Percentiles rank a stretch among this genome's conserved stretches.
phyloP scores from a whole-genome alignment of 2,797 vertebrate species.

The Enteromius anoplus region DNA sequence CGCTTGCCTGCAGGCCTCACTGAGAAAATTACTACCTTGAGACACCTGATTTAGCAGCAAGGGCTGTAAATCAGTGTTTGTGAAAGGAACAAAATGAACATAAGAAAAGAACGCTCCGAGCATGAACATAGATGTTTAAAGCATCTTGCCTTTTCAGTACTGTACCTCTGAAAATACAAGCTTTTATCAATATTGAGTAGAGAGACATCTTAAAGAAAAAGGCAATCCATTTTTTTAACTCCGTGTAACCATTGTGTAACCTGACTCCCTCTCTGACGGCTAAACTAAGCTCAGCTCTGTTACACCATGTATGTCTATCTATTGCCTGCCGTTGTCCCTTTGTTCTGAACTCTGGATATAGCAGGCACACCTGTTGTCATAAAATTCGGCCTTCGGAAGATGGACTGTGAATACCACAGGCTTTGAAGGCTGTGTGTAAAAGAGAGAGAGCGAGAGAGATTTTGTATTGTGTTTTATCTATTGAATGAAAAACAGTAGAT shows the following conservation, averaged over 20 bases:
- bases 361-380: constrained; percentile 64
- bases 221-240: neutral
- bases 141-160: neutral
- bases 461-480: neutral
- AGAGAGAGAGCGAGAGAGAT: neutral
- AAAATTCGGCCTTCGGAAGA: constrained; percentile 53
- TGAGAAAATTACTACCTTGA: constrained; percentile 23
- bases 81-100: constrained; percentile 12
- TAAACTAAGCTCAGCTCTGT: constrained; percentile 21
- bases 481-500: neutral
- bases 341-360: constrained; percentile 58
- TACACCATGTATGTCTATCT: constrained; percentile 7
- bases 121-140: neutral
- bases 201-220: neutral
- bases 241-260: constrained; percentile 18
- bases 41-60: constrained; percentile 4
- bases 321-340: constrained; percentile 46
- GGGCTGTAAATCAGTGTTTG: constrained; percentile 22
- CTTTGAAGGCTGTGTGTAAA: constrained; percentile 36
- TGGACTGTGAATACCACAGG: constrained; percentile 45
- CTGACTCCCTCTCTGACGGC: neutral
- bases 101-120: neutral
- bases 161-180: neutral
- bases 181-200: neutral
- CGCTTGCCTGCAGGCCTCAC: neutral